These are phyloP conservation scores for Amaurobius ferox DNA, from an alignment of 2,888 invertebrate genomes.

Conservation along the genomic window DNA sequence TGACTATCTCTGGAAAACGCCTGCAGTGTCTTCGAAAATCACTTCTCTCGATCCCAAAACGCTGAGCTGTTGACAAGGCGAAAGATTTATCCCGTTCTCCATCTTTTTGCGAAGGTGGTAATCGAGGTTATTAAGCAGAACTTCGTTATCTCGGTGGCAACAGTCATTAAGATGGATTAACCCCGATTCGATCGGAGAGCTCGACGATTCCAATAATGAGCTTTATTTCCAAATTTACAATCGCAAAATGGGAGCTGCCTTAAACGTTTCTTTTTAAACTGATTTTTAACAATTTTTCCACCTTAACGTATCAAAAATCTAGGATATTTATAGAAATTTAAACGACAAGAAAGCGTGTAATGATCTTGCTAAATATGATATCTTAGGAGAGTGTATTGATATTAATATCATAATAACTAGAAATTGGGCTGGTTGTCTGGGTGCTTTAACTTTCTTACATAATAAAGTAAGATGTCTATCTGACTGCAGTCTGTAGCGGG, in stretches of 20 bases:
- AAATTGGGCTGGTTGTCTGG: no score
- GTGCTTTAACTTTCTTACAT: no score
- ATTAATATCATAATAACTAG: no score
- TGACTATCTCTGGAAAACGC: not conserved
- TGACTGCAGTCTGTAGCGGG: no score
- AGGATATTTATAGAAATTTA: not conserved
- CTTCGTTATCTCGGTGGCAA: constrained; percentile 42
- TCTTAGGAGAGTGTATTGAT: no score
- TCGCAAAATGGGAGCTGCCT: constrained; percentile 18
- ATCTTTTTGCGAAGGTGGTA: constrained; percentile 11
- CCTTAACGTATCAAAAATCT: not conserved
- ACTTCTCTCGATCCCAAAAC: not conserved
- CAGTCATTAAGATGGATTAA: constrained; percentile 63
- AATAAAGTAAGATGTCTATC: no score
- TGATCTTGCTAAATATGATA: not conserved
- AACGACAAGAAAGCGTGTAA: not conserved
- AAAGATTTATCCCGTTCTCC: not conserved
- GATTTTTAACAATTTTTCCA: not conserved
- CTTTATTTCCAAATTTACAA: constrained; percentile 69
- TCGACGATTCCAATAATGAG: constrained; percentile 64
- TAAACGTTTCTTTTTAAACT: not conserved
- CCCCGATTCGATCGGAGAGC: constrained; percentile 36
- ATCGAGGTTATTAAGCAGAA: constrained; percentile 54
- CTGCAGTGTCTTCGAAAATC: not conserved
- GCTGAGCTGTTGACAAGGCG: not conserved